Evolutionary conservation across 2,113 vertebrate genomes (phyloP), one percentile per base, ranked within the genome.

Genomic region (Bubalus kerabau): DNA sequence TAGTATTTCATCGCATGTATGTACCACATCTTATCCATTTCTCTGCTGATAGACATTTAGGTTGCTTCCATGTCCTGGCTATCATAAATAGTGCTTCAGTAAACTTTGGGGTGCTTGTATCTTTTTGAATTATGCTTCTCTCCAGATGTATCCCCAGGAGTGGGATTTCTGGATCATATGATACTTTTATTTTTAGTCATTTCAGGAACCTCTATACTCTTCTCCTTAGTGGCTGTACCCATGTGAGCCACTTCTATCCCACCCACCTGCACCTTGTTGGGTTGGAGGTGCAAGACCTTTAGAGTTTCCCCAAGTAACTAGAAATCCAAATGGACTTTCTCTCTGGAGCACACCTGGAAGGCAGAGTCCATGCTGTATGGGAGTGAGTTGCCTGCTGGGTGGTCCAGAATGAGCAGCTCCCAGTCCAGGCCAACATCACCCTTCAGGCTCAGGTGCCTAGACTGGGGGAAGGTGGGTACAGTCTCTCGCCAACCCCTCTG

Each of bases 311-410:
- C 36, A 30, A 86, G 78, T 28, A 86, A 54, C 13, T 0, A 78
- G 71, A 11, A 97, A 97, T 71, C 19, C 78, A 1, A 97, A 95
- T 0, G 62, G 28, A 91, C 67, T 1, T 97, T 36, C 28, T 95
- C 86, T 15, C 30, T 96, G 91, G 40, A 91, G 32, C 89, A 93
- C 67, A 93, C 5, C 0, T 74, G 67, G 36, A 87, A 46, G 50
- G 67, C 92, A 7, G 57, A 76, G n/a, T 71, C 32, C 78, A 84
- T 0, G 0, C 26, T 28, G 2, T 13, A 91, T 0, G 8, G 78
- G 4, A 94, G 54, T 0, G 28, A 94, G 54, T 97, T 96, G 83
- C 86, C 30, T 98, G 95, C 95, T 94, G 89, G 91, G 30, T 71
- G 12, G 32, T 89, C 21, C 78, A 64, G 50, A 87, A 88, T 2